Base-by-base conservation (phyloP, 2,113 vertebrate genomes). In the Ciconia maguari region DNA sequence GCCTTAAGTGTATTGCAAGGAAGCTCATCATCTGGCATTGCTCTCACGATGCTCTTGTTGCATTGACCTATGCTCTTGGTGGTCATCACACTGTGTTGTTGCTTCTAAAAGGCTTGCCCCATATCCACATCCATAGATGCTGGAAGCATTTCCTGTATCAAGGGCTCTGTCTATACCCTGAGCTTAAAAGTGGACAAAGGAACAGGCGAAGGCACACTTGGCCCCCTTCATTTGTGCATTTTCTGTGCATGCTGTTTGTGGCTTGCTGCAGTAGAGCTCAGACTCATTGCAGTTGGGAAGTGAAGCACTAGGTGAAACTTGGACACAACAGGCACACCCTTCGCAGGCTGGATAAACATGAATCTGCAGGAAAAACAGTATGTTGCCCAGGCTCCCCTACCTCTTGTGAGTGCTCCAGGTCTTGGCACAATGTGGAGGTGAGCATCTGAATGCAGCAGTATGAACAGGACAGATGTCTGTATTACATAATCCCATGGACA, bases 191-290 rank as follows among this genome's bases (percentile, higher is more conserved):
- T 19, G 41, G n/a, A 38, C 51, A 74, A 46, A 83, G 38, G 29
- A 87, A 76, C 42, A 88, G 60, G 34, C 1, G 1, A 51, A 34
- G 44, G 55, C 55, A 70, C 4, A 2, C 26, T 57, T 22, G 24
- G 13, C 3, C 24, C 16, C 26, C 26, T 36, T 14, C 10, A 34
- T 60, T 26, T 2, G 2, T 16, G 34, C 16, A 29, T 36, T 36
- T 87, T 74, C 34, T 71, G 42, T 29, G 20, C 24, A 6, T 3
- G 42, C 8, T 79, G 5, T 26, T 65, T 78, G 55, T 41, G 36
- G 18, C 46, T 66, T 24, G 16, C 17, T 83, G 34, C 0, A 0
- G 1, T n/a, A 52, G 51, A 61, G 26, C 46, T 79, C 29, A 48
- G 41, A 25, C 3, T 74, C 14, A 30, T 30, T 36, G 19, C 32